Evolutionary conservation across 2,888 invertebrate species (phyloP).

Genomic region (Eubasilissa splendida): DNA sequence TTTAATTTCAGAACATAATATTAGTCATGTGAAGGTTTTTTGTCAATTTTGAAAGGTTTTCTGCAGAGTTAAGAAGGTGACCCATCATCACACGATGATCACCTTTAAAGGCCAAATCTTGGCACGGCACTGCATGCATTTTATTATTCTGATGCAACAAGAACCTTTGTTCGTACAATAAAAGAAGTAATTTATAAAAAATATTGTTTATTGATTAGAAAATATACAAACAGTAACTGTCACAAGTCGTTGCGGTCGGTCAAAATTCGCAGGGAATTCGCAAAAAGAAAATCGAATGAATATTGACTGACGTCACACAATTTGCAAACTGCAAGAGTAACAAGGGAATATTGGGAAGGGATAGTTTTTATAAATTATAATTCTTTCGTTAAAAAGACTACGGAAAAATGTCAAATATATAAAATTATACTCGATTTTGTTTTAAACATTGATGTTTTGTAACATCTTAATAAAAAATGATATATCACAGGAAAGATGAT

Average conservation of each 20-base stretch:
- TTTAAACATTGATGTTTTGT: not conserved
- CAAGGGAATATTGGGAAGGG: not conserved
- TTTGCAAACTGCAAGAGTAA: not conserved
- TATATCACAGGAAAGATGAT: too few relatives aligned
- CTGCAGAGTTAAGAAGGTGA: too few relatives aligned
- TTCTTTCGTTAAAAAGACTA: not conserved
- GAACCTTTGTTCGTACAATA: not conserved
- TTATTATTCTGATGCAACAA: not conserved
- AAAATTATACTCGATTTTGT: not conserved
- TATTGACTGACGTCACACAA: not conserved
- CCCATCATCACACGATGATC: not conserved
- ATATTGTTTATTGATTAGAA: constrained; percentile 37
- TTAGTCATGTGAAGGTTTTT: too few relatives aligned
- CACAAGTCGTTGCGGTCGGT: not conserved
- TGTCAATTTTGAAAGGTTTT: too few relatives aligned
- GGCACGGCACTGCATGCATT: not conserved
- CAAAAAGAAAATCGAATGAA: constrained; percentile 46
- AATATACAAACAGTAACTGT: constrained; percentile 46
- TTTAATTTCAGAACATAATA: too few relatives aligned
- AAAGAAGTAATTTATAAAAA: constrained; percentile 8
- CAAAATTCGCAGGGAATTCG: constrained; percentile 42
- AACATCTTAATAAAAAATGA: not conserved
- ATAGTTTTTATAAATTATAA: not conserved
- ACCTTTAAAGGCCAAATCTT: constrained; percentile 23
- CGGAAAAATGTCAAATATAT: not conserved